These are phyloP conservation scores for Sturnira hondurensis DNA, from an alignment of 2,113 vertebrate species.

Conservation along the genomic window DNA sequence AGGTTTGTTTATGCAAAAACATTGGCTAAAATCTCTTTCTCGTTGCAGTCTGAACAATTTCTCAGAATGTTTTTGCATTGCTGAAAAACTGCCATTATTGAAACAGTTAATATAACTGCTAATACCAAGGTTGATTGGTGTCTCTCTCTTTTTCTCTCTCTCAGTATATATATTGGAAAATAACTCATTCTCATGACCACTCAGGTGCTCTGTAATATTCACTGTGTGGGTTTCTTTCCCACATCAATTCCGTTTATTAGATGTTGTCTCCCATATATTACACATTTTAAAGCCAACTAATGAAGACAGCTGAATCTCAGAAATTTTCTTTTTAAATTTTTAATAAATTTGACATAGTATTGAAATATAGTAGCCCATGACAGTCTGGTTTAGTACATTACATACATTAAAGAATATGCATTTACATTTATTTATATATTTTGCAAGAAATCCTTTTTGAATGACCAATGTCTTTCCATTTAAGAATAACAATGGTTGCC, in stretches of 20 bases:
- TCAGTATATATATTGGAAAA: neutral
- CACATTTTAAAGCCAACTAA: conserved; percentile 73
- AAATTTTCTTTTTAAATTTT: neutral
- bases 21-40: conserved; percentile 77
- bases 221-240: conserved; percentile 73
- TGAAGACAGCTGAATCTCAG: conserved; percentile 62
- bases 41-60: conserved; percentile 80
- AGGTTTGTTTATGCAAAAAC: conserved; percentile 78
- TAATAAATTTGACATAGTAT: conserved; percentile 61
- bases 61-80: conserved; percentile 79
- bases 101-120: conserved; percentile 71
- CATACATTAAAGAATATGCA: conserved; percentile 40
- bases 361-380: conserved; percentile 45
- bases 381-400: conserved; percentile 61
- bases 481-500: conserved; percentile 49
- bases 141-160: no score
- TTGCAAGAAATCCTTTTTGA: conserved; percentile 69
- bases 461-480: conserved; percentile 64
- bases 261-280: conserved; percentile 71
- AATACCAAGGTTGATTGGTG: neutral
- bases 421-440: conserved; percentile 69
- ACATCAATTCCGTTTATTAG: conserved; percentile 71
- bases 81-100: conserved; percentile 70
- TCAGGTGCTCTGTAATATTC: conserved; percentile 72
- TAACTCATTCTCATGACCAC: conserved; percentile 70